Evolutionary conservation across 2,797 vertebrate species (phyloP), one percentile per base, ranked within the genome.

Genomic region (Merluccius polli): DNA sequence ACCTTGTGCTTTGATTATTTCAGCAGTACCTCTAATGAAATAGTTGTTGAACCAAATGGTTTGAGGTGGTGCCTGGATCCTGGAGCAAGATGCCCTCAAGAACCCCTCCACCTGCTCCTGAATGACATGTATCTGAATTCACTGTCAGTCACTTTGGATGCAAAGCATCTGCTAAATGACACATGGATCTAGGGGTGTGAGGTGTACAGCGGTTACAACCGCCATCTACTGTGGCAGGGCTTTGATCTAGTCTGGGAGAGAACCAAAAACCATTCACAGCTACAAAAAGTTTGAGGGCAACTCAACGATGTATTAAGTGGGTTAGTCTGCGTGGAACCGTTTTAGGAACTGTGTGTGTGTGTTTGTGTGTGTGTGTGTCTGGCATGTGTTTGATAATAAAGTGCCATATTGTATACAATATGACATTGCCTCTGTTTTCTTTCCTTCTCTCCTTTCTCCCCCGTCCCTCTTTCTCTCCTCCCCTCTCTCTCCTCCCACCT

Each of bases 361-460:
- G 48, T n/a, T 18, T 52, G 48, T 52, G 18, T 6, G 18, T 52
- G 48, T 52, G 48, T 52, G 48, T 52, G 48, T 52, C 3, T 21
- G 48, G n/a, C 48, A 52, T 76, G 78, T 52, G 52, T 44, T 35
- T 69, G 83, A 73, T 84, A 77, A 87, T 82, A 84, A 85, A 84
- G 75, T 78, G 75, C 82, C 73, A 77, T 63, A 52, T n/a, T 52
- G 48, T 52, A 52, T 21, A 52, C 48, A 52, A 52, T 52, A 52
- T 52, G 48, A 52, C 48, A 52, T 52, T 52, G 41, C 41, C 41
- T 44, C 41, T 44, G 48, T 52, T 52, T 52, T 52, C 16, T 21
- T n/a, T 52, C 18, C 18, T 52, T 52, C 41, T 38, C 36, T 38
- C 41, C 41, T 44, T 44, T 16, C 41, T 44, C 41, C 16, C 72